Evolutionary conservation across 2,797 vertebrate species (phyloP).

Genomic region (Pseudopleuronectes americanus): DNA sequence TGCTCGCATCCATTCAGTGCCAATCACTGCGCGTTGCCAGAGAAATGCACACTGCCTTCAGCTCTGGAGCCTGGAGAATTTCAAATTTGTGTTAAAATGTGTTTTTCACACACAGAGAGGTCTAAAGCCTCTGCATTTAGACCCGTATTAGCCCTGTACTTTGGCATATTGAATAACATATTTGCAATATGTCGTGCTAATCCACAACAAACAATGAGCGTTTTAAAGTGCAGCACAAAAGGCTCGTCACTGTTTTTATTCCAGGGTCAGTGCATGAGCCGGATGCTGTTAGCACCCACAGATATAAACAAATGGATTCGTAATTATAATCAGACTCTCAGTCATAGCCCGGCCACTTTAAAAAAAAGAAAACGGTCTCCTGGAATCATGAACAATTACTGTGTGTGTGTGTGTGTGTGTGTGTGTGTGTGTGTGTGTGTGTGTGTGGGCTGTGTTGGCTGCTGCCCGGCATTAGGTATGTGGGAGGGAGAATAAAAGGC

Average conservation of each 20-base stretch:
- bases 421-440: background rate
- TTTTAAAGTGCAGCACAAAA: background rate
- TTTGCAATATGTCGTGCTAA: background rate
- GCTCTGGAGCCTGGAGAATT: constrained; percentile 26
- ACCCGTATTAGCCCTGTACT: background rate
- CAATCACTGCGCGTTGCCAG: constrained; percentile 70
- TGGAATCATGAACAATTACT: constrained; percentile 4
- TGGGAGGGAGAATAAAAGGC: background rate
- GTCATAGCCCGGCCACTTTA: background rate
- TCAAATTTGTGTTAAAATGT: background rate
- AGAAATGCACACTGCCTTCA: constrained; percentile 55
- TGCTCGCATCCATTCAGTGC: constrained; percentile 67
- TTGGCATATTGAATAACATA: background rate
- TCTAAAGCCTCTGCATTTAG: constrained; percentile 5
- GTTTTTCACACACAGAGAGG: background rate
- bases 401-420: background rate
- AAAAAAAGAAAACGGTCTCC: background rate
- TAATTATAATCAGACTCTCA: constrained; percentile 5
- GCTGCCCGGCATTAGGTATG: background rate
- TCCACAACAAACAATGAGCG: background rate
- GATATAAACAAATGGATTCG: background rate
- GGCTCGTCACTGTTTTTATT: background rate
- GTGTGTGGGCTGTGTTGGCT: background rate
- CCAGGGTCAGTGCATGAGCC: background rate
- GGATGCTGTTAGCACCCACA: background rate